Evolutionary conservation across 2,888 invertebrate species (phyloP).

Genomic region (Osedax fenrisi): DNA sequence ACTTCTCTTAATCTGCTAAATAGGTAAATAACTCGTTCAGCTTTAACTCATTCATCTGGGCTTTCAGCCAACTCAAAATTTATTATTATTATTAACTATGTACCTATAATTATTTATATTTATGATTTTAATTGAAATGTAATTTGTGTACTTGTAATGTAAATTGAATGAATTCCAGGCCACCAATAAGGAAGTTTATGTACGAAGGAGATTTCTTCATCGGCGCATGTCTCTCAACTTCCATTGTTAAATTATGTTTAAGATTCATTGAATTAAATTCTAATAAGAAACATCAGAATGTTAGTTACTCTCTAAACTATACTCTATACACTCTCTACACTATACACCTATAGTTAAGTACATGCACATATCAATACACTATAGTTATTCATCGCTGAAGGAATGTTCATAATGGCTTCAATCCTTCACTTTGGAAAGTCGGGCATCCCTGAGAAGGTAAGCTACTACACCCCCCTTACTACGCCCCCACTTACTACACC

Average conservation of each 20-base stretch:
- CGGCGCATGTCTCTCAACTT: slow-evolving; percentile 78
- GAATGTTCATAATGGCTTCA: slow-evolving; percentile 69
- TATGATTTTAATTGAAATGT: too few species aligned
- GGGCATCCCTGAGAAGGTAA: slow-evolving; percentile 51
- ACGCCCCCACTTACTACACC: not conserved
- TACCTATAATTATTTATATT: too few species aligned
- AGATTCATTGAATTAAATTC: slow-evolving; percentile 55
- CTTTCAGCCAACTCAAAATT: too few species aligned
- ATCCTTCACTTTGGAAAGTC: slow-evolving; percentile 76
- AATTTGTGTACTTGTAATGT: too few species aligned
- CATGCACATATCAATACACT: slow-evolving; percentile 17
- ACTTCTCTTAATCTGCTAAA: too few species aligned
- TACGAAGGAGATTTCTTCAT: slow-evolving; percentile 91
- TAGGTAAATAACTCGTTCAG: too few species aligned
- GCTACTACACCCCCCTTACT: too few species aligned
- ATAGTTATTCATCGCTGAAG: slow-evolving; percentile 58
- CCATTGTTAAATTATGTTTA: slow-evolving; percentile 77
- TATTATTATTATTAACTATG: too few species aligned
- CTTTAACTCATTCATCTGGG: too few species aligned
- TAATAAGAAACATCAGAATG: slow-evolving; percentile 49
- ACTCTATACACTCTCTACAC: too few species aligned
- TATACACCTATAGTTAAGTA: not conserved
- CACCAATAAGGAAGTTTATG: slow-evolving; percentile 72
- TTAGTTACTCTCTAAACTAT: slow-evolving; percentile 37
- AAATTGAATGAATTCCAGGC: too few species aligned